Conservation (phyloP, 1,140 invertebrate species). For the Aphelinus certus region DNA sequence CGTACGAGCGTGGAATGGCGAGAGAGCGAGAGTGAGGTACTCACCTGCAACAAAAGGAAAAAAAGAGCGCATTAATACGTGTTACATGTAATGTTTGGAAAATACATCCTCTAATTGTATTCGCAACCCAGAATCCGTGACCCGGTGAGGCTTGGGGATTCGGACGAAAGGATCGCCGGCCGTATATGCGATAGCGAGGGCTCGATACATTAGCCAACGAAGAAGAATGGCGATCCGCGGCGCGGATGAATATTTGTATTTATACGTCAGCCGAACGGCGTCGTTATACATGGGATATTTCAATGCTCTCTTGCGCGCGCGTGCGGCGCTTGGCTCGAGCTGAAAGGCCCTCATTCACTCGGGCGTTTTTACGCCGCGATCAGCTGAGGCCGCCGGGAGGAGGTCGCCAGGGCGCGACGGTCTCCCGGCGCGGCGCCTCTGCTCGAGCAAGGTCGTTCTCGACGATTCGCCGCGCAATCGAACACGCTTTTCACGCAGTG, state of each 20-base stretch:
- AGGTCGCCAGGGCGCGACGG: background rate
- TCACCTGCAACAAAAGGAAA: constrained; percentile 27
- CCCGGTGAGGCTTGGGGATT: no score
- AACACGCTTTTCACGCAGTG: no score
- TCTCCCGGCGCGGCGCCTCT: no score
- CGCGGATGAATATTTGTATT: constrained; percentile 27
- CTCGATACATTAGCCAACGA: background rate
- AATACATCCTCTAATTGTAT: no score
- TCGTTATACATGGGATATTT: constrained; percentile 19
- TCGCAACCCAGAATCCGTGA: no score
- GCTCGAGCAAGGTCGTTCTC: no score
- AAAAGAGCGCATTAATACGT: constrained; percentile 1
- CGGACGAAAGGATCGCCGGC: no score
- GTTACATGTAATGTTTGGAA: no score
- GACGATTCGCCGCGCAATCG: no score
- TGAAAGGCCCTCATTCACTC: constrained; percentile 24
- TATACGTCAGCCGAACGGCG: background rate
- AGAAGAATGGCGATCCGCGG: background rate
- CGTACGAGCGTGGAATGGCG: no score
- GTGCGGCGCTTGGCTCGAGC: background rate
- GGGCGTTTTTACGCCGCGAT: no score
- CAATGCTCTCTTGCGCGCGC: background rate
- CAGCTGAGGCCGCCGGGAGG: background rate
- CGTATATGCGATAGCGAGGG: no score
- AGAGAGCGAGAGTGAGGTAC: background rate